A percentile compares a stretch with the other conserved stretches of the same genome.
Evolutionary conservation across 1,140 invertebrate genomes (phyloP).

Genomic region (Aethina tumida): DNA sequence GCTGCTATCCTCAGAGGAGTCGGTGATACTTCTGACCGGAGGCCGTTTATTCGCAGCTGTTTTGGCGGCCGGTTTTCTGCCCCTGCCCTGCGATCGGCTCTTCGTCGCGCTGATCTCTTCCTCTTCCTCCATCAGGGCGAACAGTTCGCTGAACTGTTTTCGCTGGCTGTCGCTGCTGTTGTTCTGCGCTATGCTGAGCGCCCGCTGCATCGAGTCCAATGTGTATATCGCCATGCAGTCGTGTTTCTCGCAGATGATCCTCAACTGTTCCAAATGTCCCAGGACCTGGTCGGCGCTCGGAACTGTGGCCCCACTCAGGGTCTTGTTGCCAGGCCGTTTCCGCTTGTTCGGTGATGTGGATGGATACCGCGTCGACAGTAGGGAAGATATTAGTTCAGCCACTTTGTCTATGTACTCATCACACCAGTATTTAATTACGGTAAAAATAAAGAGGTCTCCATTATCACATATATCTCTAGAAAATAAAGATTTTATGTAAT

Average conservation of each 20-base stretch:
- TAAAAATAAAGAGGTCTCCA: constrained; percentile 76
- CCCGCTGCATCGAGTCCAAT: constrained; percentile 80
- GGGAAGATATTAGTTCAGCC: constrained; percentile 68
- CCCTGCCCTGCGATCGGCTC: constrained; percentile 43
- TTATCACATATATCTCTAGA: constrained; percentile 61
- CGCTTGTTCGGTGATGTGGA: constrained; percentile 81
- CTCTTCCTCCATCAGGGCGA: constrained; percentile 82
- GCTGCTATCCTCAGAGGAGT: constrained; percentile 68
- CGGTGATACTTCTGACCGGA: constrained; percentile 44
- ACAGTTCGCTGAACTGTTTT: constrained; percentile 84
- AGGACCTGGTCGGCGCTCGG: constrained; percentile 74
- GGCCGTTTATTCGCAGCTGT: constrained; percentile 37
- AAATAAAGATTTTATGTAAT: constrained; percentile 75
- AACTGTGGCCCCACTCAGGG: constrained; percentile 35
- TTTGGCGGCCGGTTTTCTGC: constrained; percentile 43
- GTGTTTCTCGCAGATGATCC: constrained; percentile 56
- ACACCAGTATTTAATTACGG: constrained; percentile 86
- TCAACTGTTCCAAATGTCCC: constrained; percentile 83
- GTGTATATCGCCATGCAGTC: constrained; percentile 56
- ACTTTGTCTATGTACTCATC: constrained; percentile 83
- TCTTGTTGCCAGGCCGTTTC: constrained; percentile 56
- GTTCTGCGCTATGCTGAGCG: constrained; percentile 67
- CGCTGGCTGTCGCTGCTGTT: constrained; percentile 74
- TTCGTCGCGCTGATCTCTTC: constrained; percentile 50
- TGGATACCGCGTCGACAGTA: constrained; percentile 70